Conservation (phyloP, 1,140 invertebrate genomes). For the Venustaconcha ellipsiformis region DNA sequence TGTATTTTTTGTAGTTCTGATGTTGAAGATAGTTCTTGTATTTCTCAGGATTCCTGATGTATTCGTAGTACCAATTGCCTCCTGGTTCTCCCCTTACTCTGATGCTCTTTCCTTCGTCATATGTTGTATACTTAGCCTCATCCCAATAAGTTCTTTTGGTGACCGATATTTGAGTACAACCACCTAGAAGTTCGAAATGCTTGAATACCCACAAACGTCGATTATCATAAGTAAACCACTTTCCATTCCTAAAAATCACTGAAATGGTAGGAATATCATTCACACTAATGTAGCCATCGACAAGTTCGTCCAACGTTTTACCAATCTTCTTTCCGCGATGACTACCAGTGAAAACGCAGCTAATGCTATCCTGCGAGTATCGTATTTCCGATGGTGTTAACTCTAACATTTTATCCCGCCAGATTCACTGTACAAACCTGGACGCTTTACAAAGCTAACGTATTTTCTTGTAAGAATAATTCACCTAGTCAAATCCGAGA, state of each 20-base stretch:
- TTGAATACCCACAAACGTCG: constrained; percentile 4
- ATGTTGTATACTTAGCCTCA: neutral
- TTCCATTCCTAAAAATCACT: neutral
- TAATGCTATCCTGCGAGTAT: too few relatives aligned
- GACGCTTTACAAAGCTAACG: too few relatives aligned
- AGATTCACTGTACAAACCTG: too few relatives aligned
- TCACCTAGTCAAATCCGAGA: too few relatives aligned
- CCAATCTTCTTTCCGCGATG: constrained; percentile 32
- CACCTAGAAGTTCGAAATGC: neutral
- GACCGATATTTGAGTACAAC: neutral
- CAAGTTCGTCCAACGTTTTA: constrained; percentile 4
- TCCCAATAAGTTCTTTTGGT: neutral
- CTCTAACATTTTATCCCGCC: too few relatives aligned
- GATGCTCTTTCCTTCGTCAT: neutral
- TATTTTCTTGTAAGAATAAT: too few relatives aligned
- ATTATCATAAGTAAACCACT: constrained; percentile 3
- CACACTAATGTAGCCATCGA: constrained; percentile 25
- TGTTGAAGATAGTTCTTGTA: too few relatives aligned
- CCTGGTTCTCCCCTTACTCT: too few relatives aligned
- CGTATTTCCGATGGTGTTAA: too few relatives aligned
- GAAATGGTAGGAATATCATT: neutral
- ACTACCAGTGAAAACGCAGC: constrained; percentile 3
- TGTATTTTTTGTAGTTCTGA: too few relatives aligned
- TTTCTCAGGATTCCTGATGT: too few relatives aligned
- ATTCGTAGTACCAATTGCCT: neutral